Evolutionary conservation across 2,113 vertebrate genomes (phyloP).

Genomic region (Muntiacus muntjak): DNA sequence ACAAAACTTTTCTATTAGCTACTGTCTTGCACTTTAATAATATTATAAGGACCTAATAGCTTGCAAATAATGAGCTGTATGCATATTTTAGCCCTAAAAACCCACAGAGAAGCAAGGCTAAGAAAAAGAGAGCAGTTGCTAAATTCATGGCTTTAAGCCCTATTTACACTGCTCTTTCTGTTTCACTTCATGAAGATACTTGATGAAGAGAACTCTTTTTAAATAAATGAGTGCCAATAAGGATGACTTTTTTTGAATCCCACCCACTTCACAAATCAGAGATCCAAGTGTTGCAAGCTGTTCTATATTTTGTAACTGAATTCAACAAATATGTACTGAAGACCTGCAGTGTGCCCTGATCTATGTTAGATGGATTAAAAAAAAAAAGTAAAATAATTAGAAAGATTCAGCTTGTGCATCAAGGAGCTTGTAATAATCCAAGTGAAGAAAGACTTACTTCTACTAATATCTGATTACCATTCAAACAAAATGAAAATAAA

Average conservation of each 20-base stretch:
- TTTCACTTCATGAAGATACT: neutral
- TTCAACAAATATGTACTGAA: neutral
- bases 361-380: neutral
- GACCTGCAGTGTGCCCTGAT: neutral
- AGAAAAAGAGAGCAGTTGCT: neutral
- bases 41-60: neutral
- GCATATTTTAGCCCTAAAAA: neutral
- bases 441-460: neutral
- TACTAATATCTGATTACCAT: neutral
- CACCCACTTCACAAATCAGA: neutral
- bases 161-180: neutral
- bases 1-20: neutral
- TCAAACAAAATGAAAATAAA: conserved; percentile 23
- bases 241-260: neutral
- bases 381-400: neutral
- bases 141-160: neutral
- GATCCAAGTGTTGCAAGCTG: neutral
- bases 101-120: neutral
- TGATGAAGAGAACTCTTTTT: neutral
- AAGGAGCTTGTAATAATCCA: neutral
- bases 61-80: neutral
- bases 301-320: neutral
- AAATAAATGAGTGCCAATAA: neutral
- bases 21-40: neutral
- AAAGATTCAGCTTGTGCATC: neutral